Base-by-base conservation (phyloP, 2,888 invertebrate species). In the Lampropteryx suffumata region DNA sequence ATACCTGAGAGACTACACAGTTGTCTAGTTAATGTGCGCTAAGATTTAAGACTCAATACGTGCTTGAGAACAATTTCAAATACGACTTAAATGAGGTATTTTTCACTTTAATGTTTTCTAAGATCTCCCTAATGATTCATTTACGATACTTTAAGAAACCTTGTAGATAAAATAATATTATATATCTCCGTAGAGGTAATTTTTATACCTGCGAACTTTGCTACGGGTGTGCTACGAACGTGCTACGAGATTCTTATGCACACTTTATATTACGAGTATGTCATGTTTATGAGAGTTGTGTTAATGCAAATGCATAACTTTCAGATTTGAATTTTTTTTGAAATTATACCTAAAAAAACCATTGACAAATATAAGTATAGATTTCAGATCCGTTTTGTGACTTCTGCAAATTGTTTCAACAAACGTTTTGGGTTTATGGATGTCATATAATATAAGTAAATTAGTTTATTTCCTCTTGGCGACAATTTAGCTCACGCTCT, bases 391-490 rank as follows among this genome's bases (percentile, higher is more conserved):
- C 17, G 17, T 17, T 17, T 17, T 17, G 17, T 17, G 2, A 17
- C 17, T 58, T 67, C 60, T 65, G 63, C 71, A 66, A 68, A 76
- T 71, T 71, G 71, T 79, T 79, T 73, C 72, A 72, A 72, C 70
- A 71, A 78, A 73, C 72, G 75, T 69, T 69, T 68, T 72, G 71
- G 71, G 59, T 73, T 78, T 76, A 79, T 79, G 75, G 82, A 83
- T 76, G 75, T 73, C 77, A 79, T 83, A 81, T 75, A 80, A 81
- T 77, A 80, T 79, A 85, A 84, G 82, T 80, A 88, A 89, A 90
- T 90, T 90, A 88, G 88, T 89, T 88, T 86, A 90, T 90, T 90
- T 90, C 89, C 89, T 88, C 77, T 71, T 65, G 79, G 76, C 88
- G 83, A 87, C 87, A 85, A 89, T 90, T 89, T 88, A 79, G 76